A percentile compares a stretch with the other conserved stretches of the same genome.
phyloP scores from a whole-genome alignment of 1,140 invertebrate genomes.

The Laupala kohalensis region DNA sequence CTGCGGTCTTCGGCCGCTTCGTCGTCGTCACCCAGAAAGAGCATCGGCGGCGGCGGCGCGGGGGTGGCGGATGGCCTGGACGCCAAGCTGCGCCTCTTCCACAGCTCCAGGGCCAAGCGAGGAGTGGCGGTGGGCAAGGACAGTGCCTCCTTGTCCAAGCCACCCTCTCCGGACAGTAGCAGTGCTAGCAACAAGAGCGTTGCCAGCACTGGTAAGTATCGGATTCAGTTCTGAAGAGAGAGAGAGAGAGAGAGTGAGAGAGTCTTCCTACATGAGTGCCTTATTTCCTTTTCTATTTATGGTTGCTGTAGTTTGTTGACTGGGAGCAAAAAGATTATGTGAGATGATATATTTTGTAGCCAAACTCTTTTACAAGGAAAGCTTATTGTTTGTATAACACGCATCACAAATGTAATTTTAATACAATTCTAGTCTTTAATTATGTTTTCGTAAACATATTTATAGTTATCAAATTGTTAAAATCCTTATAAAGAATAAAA shows the following conservation, averaged over 20 bases:
- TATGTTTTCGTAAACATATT: not conserved
- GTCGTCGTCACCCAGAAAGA: conserved; percentile 1
- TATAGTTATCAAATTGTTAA: not conserved
- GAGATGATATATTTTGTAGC: not conserved
- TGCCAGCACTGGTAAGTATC: conserved; percentile 35
- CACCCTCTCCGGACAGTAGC: conserved; percentile 31
- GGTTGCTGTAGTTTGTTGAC: not conserved
- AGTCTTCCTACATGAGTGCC: not conserved
- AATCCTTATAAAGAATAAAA: not conserved
- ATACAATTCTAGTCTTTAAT: not conserved
- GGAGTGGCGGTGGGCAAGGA: conserved; percentile 41
- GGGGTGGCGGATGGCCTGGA: conserved; percentile 32
- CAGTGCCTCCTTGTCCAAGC: too few relatives aligned
- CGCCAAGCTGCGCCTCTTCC: conserved; percentile 40
- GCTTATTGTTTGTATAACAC: not conserved
- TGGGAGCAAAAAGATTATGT: not conserved
- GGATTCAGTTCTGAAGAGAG: conserved; percentile 46
- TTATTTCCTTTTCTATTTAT: too few relatives aligned
- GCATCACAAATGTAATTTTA: not conserved
- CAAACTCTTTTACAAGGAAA: not conserved
- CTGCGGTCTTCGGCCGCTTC: not conserved
- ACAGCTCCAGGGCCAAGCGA: conserved; percentile 27
- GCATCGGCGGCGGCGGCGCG: conserved; percentile 34
- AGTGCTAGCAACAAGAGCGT: conserved; percentile 8
- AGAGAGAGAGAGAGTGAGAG: too few relatives aligned